Base-by-base conservation (phyloP, 2,797 vertebrate species). In the Phoeniculus purpureus region DNA sequence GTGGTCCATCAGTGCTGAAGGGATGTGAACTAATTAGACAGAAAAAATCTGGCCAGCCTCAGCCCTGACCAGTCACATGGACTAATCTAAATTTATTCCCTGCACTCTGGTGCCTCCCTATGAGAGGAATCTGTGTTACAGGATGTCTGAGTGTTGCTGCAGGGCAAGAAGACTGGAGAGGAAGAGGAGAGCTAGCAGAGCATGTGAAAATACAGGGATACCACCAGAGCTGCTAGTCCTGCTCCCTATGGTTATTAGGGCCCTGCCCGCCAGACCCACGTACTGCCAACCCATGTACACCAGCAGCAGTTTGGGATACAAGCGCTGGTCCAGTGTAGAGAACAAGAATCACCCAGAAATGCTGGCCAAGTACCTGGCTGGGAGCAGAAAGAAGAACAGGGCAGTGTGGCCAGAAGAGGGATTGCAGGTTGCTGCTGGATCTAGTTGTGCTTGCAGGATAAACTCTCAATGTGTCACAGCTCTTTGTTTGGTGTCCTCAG, bases 21-120 rank as follows among this genome's bases (percentile, higher is more conserved):
- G 20, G 37, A 19, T 27, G 12, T 40, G 51, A 92, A 59, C 31
- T 59, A 50, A 65, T 45, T 26, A 45, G 48, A 56, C 5, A 25
- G 86, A 81, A 86, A 75, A 81, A 81, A 60, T 79, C 40, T 81
- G 37, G 7, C 72, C 81, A 34, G 47, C 26, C 59, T 89, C 79
- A 92, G 19, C 43, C 37, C 32, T 58, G 26, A 48, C 16, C n/a
- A 52, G 34, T 48, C 56, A 59, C 21, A 31, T 40, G 66, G 85
- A 75, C n/a, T 27, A 62, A 47, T 48, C 29, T 17, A 54, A 52
- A 12, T 84, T 90, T 82, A 95, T 94, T 92, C 79, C 45, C 84
- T 94, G 48, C 89, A 70, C 84, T 92, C 76, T 94, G 76, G 70
- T 94, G 89, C 84, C 79, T 95, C 79, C 65, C 73, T 89, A 79